Evolutionary conservation across 2,888 invertebrate species (phyloP), one percentile per base, ranked within the genome.

Genomic region (Callinectes sapidus): DNA sequence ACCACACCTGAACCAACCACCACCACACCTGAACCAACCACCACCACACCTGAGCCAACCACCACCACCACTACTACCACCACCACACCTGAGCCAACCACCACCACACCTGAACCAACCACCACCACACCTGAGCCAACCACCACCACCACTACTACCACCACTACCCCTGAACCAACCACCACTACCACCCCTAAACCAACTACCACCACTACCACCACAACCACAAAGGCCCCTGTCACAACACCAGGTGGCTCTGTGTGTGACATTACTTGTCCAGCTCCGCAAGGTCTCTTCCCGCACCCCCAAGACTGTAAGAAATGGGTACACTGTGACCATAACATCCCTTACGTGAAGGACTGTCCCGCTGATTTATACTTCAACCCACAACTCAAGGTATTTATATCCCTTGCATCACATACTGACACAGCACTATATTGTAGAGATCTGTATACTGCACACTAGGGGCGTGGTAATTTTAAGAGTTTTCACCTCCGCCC

Each of bases 291-390:
- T 1, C 85, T 92, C 16, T 94, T 93, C 87, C 90, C 94, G 16
- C 91, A 94, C 28, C 93, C 92, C 1, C 39, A 71, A 8, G 85
- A 92, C 48, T 94, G 94, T 92, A 91, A 28, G 48, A 92, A 90
- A 18, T 94, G 93, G 87, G 91, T 91, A 39, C 91, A 93, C 39
- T 91, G 92, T n/a, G 86, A 93, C 87, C 87, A 94, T 87, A 48
- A 77, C 54, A 90, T 86, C 42, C 35, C 94, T 28, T 92, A 94
- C 91, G 89, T 94, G 16, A 93, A 93, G 81, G 93, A 93, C 28
- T 94, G 94, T 71, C 94, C 94, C 0, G 91, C 94, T 32, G 92
- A 90, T 54, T 89, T 94, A 16, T 90, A 94, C 55, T 94, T 94
- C 77, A 94, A 94, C 81, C 91, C 93, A 5, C 61, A 39, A 5